phyloP scores from a whole-genome alignment of 1,140 invertebrate species.

The Neocloeon triangulifer region DNA sequence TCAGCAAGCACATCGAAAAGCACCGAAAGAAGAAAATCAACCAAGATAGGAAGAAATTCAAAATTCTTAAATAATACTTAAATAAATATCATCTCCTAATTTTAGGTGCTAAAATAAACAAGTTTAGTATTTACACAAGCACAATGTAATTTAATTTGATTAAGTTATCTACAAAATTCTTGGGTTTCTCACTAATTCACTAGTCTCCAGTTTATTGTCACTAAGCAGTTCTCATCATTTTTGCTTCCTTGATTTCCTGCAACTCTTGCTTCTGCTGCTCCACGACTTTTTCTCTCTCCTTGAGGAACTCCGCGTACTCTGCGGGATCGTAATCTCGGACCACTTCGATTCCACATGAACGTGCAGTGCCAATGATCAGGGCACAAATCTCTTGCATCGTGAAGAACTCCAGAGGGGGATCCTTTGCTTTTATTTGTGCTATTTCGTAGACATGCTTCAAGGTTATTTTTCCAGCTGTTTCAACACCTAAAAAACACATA shows the following conservation, averaged over 20 bases:
- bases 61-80: not conserved
- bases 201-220: no score
- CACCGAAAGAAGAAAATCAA: constrained; percentile 35
- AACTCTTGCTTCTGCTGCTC: constrained; percentile 53
- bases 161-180: no score
- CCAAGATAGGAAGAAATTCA: constrained; percentile 15
- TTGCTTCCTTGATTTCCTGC: constrained; percentile 73
- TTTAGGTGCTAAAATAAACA: no score
- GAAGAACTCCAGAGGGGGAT: constrained; percentile 44
- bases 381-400: constrained; percentile 56
- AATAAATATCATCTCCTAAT: no score
- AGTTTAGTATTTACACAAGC: no score
- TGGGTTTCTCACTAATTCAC: no score
- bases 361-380: constrained; percentile 50
- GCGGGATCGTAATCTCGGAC: constrained; percentile 55
- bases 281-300: constrained; percentile 46
- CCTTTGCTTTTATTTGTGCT: constrained; percentile 76
- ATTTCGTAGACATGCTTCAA: constrained; percentile 98
- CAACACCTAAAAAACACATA: constrained; percentile 35
- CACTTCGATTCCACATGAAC: constrained; percentile 65
- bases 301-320: constrained; percentile 67
- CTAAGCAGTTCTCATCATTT: constrained; percentile 57
- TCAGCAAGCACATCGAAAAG: constrained; percentile 51
- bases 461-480: constrained; percentile 75
- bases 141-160: no score